These are phyloP conservation scores for Chaenogobius annularis DNA, from an alignment of 2,113 vertebrate species.

Conservation along the genomic window DNA sequence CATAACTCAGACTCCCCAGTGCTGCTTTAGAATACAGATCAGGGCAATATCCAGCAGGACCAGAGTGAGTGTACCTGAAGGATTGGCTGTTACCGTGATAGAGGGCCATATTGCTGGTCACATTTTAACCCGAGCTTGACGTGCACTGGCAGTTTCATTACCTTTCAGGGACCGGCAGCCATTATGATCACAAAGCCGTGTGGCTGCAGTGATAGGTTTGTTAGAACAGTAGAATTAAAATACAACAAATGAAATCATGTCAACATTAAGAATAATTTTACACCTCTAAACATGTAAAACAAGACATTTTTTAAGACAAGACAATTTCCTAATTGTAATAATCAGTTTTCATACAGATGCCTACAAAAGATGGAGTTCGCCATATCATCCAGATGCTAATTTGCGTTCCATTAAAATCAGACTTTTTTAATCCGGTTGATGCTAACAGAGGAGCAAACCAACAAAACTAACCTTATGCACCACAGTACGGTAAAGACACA, in stretches of 20 bases:
- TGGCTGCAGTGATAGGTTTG: neutral
- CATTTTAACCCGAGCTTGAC: conserved; percentile 55
- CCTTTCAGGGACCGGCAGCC: neutral
- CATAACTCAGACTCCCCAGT: conserved; percentile 54
- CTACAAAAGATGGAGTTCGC: neutral
- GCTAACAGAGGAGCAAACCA: too few species aligned
- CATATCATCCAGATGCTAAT: neutral
- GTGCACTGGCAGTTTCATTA: conserved; percentile 48
- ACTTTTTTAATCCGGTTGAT: too few species aligned
- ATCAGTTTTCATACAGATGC: neutral
- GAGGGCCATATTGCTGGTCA: conserved; percentile 52
- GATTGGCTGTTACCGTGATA: conserved; percentile 10
- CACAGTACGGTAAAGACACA: neutral
- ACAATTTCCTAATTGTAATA: neutral
- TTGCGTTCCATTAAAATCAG: neutral
- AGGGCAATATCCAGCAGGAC: conserved; percentile 30
- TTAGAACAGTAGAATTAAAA: neutral
- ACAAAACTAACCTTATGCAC: neutral
- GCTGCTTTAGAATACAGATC: conserved; percentile 61
- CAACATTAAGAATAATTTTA: neutral
- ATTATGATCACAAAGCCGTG: neutral
- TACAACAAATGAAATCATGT: neutral
- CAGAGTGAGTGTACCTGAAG: conserved; percentile 16
- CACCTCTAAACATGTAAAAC: neutral
- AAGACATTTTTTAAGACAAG: neutral